phyloP scores from a whole-genome alignment of 2,888 invertebrate genomes.

The Meiosimyza decipiens region DNA sequence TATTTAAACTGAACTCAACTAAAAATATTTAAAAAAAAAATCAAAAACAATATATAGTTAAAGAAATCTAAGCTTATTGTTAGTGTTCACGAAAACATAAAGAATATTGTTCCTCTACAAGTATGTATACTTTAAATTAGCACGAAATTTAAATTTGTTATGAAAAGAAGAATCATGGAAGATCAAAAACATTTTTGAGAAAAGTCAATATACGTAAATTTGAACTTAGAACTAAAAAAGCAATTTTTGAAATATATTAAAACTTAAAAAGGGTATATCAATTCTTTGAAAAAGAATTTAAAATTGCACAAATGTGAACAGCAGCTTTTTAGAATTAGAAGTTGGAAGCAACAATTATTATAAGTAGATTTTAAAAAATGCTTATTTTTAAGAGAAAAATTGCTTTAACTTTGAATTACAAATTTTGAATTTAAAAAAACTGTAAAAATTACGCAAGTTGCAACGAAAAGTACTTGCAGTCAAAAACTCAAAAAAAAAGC shows the following conservation, averaged over 20 bases:
- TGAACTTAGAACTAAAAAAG: conserved; percentile 16
- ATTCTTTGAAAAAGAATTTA: conserved; percentile 38
- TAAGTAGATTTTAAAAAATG: conserved; percentile 24
- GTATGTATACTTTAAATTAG: too few species aligned
- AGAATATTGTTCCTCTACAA: too few species aligned
- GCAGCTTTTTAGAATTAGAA: conserved; percentile 29
- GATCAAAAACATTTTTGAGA: too few species aligned
- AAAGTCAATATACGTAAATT: conserved; percentile 21
- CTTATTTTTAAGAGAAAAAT: conserved; percentile 22
- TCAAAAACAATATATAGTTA: conserved; percentile 21
- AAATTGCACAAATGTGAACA: conserved; percentile 37
- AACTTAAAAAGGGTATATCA: conserved; percentile 11
- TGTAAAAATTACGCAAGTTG: too few species aligned
- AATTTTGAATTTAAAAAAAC: too few species aligned
- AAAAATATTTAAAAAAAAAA: conserved; percentile 38
- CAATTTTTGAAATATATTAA: conserved; percentile 17
- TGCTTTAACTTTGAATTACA: not conserved
- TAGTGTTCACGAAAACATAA: not conserved
- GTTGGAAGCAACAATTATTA: conserved; percentile 20
- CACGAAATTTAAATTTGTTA: too few species aligned
- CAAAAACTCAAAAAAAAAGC: too few species aligned
- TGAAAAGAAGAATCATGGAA: too few species aligned
- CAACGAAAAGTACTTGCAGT: too few species aligned
- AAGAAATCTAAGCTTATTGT: conserved; percentile 12
- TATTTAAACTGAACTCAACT: conserved; percentile 24